phyloP scores from a whole-genome alignment of 2,888 invertebrate genomes.

The Incurvaria masculella region DNA sequence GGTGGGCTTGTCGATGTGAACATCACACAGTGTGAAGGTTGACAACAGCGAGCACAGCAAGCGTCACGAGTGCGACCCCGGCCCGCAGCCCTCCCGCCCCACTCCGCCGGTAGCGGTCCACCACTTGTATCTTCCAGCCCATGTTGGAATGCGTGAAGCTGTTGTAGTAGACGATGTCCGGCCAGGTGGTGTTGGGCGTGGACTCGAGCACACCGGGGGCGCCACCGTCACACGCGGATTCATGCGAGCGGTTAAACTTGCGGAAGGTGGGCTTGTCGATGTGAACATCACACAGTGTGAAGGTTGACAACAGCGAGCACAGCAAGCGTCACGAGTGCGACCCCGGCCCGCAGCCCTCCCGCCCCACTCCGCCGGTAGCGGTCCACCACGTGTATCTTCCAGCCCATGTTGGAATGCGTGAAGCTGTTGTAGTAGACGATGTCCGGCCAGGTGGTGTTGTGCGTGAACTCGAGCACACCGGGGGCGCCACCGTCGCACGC shows the following conservation, averaged over 20 bases:
- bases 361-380: conserved; percentile 50
- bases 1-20: too few species aligned
- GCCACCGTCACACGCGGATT: conserved; percentile 67
- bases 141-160: conserved; percentile 92
- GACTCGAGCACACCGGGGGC: conserved; percentile 71
- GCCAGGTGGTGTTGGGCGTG: conserved; percentile 87
- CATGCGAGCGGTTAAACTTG: conserved; percentile 77
- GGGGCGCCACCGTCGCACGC: conserved; percentile 71
- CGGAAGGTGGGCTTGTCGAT: conserved; percentile 76
- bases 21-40: too few species aligned
- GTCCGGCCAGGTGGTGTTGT: conserved; percentile 90
- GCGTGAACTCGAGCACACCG: conserved; percentile 73
- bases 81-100: too few species aligned
- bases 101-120: conserved; percentile 67
- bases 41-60: too few species aligned
- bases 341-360: too few species aligned
- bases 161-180: conserved; percentile 89
- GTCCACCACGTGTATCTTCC: conserved; percentile 89
- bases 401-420: conserved; percentile 93
- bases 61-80: too few species aligned
- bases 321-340: too few species aligned
- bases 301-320: too few species aligned
- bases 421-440: conserved; percentile 91
- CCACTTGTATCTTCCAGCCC: conserved; percentile 92
- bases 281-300: too few species aligned